phyloP scores from a whole-genome alignment of 2,888 invertebrate genomes.

The Chouioia cunea region DNA sequence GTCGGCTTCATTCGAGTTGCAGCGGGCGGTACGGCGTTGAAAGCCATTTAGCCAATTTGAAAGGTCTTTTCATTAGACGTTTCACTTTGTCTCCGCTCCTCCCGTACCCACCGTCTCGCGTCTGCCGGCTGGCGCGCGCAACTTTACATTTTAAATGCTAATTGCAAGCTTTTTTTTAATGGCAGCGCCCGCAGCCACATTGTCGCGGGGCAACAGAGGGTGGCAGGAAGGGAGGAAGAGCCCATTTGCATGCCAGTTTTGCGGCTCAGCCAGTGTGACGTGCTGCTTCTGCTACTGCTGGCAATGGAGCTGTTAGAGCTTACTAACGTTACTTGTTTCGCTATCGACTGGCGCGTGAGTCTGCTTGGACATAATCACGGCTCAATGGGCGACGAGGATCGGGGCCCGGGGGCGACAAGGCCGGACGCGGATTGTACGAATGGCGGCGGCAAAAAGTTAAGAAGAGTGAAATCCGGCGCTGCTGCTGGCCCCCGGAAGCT shows the following conservation, averaged over 20 bases:
- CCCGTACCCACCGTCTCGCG: constrained; percentile 32
- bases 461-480: constrained; percentile 31
- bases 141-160: constrained; percentile 67
- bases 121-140: constrained; percentile 41
- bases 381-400: too few relatives aligned
- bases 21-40: constrained; percentile 57
- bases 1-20: constrained; percentile 61
- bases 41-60: constrained; percentile 67
- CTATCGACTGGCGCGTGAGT: too few relatives aligned
- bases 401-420: too few relatives aligned
- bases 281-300: too few relatives aligned
- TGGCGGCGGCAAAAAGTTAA: too few relatives aligned
- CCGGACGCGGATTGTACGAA: too few relatives aligned
- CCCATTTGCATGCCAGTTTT: too few relatives aligned
- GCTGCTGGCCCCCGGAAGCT: background rate
- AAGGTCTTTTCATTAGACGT: constrained; percentile 67
- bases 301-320: too few relatives aligned
- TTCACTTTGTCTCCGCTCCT: constrained; percentile 61
- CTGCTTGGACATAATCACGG: too few relatives aligned
- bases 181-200: constrained; percentile 1
- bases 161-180: constrained; percentile 57
- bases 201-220: background rate
- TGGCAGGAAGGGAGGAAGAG: too few relatives aligned
- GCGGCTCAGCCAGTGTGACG: too few relatives aligned
- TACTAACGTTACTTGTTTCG: too few relatives aligned